Base-by-base conservation (phyloP, 23 tunicate species). In the Ciona savignyi region DNA sequence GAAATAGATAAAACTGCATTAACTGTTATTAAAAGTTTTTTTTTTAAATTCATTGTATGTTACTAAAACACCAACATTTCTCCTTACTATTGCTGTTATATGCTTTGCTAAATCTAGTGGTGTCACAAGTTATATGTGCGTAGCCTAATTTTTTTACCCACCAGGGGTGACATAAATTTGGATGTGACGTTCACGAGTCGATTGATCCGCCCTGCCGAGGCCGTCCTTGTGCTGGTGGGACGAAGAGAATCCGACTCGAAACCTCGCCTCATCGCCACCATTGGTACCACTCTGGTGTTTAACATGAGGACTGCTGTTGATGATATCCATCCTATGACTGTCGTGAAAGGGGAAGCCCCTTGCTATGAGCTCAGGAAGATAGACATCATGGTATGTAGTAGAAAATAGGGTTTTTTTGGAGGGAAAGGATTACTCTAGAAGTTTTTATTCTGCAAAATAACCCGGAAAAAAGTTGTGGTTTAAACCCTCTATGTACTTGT, bases 201-300 rank as follows among this genome's bases (percentile, higher is more conserved):
- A 0, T 67, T 84, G 63, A 68, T 91, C 68, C 90, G 97, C 4
- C 97, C 97, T 0, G 91, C 97, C n/a, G 87, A 85, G 60, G 91
- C 97, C 1, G 74, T 81, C 1, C 72, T 91, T 29, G 78, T 84
- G 31, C 49, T 91, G 70, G 86, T 85, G 3, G 82, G 91, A 25
- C 27, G 85, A 22, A 27, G 87, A 29, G 83, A 75, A 19, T 56
- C 77, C 0, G 51, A 51, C 33, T 66, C 67, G 0, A 60, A 62
- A 32, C 33, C 79, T 11, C 68, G 67, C 6, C 62, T 27, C 11
- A 15, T 25, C 65, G 48, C 69, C 1, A 81, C 86, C 22, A 80
- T 91, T 22, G 97, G 97, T 2, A 27, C 86, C 3, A 91, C 97
- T 3, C 65, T 91, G 66, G 97, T 91, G 62, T 91, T 91, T 72